Base-by-base conservation (phyloP, 2,113 vertebrate species). In the Limanda limanda region DNA sequence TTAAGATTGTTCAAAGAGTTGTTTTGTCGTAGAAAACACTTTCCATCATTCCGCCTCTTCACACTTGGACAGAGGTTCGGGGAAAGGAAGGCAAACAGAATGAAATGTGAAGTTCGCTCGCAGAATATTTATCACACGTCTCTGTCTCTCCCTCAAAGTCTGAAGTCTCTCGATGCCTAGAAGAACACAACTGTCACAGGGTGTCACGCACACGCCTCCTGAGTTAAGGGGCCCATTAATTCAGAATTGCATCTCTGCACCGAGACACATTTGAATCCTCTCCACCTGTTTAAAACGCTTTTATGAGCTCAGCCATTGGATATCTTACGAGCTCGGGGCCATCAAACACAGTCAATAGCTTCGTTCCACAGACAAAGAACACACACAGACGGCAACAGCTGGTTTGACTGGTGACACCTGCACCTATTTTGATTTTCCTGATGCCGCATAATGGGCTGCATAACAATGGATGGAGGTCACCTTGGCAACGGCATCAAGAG, bases 381-480 rank as follows among this genome's bases (percentile, higher is more conserved):
- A 75, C 3, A 59, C 48, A 45, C 54, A 55, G n/a, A 58, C 59
- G 62, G 2, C 64, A 31, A 66, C 48, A 60, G 2, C 37, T 18
- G 2, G 37, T 81, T 45, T 72, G 18, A 83, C 54, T 57, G 61
- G 52, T 40, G 65, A 65, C 58, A 76, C 78, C 59, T 77, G 71
- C 59, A 65, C 48, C 61, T 45, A 23, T 52, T 75, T 73, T 52
- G 27, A 56, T 72, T 78, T 64, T 71, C 2, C 12, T 73, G 35
- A 68, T 57, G 67, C 40, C 25, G 17, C 55, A 64, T 70, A 73
- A 80, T 68, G 47, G 11, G 59, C 11, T n/a, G 45, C 35, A 71
- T 74, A n/a, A 67, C 55, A 80, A 82, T 61, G 20, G 62, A 57
- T 81, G 77, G 18, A 74, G 77, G 79, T 89, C 88, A 87, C 85